phyloP scores from a whole-genome alignment of 2,888 invertebrate genomes.

The Idaea biselata region DNA sequence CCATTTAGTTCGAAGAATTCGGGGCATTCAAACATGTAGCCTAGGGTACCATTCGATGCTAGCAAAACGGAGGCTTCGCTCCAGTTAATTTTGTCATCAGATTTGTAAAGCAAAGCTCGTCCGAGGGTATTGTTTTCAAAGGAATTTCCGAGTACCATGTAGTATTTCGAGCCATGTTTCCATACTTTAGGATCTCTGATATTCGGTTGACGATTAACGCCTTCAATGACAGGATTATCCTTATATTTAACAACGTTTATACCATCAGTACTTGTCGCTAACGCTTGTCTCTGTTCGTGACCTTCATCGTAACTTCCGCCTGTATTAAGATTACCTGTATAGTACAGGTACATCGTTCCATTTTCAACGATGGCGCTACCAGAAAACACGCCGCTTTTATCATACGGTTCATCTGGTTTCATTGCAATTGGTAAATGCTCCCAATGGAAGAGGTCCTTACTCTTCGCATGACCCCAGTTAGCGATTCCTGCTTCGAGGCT shows the following conservation, averaged over 20 bases:
- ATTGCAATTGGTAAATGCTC: conserved; percentile 67
- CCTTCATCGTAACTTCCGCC: conserved; percentile 42
- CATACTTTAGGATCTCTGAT: conserved; percentile 76
- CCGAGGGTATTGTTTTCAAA: conserved; percentile 50
- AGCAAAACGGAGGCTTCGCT: conserved; percentile 44
- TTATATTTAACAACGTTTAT: conserved; percentile 49
- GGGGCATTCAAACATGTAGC: conserved; percentile 77
- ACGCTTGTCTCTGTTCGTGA: conserved; percentile 53
- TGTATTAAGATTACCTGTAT: conserved; percentile 62
- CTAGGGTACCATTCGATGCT: conserved; percentile 56
- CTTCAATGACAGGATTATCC: conserved; percentile 57
- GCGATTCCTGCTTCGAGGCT: conserved; percentile 55
- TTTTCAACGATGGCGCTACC: conserved; percentile 69
- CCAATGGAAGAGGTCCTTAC: conserved; percentile 71
- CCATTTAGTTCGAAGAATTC: conserved; percentile 68
- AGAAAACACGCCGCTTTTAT: conserved; percentile 66
- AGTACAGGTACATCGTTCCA: conserved; percentile 53
- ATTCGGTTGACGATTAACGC: conserved; percentile 53
- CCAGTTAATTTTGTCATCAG: conserved; percentile 57
- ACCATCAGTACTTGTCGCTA: conserved; percentile 61
- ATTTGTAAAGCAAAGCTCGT: conserved; percentile 55
- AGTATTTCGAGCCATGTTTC: conserved; percentile 55
- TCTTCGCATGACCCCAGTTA: conserved; percentile 77
- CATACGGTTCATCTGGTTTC: conserved; percentile 61
- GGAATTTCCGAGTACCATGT: conserved; percentile 70